Conservation (phyloP, 2,888 invertebrate genomes). For the Xanthostigma xanthostigma region DNA sequence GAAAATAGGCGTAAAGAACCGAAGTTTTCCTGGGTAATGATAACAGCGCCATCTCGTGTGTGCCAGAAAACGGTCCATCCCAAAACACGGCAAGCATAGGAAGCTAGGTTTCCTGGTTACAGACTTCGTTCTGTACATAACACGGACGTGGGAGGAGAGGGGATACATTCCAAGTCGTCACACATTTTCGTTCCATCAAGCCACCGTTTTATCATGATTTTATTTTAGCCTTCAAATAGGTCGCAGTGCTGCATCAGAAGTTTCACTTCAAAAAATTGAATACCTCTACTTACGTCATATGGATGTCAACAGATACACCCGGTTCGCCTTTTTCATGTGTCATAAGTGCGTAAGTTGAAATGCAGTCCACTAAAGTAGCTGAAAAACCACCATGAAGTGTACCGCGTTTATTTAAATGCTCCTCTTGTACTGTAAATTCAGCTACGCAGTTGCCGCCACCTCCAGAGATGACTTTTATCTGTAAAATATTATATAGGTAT, state of each 20-base stretch:
- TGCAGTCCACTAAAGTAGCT: conserved; percentile 58
- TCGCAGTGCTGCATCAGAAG: too few species aligned
- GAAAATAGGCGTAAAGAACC: too few species aligned
- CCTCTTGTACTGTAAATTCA: conserved; percentile 56
- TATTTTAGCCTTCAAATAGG: too few species aligned
- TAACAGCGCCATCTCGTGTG: too few species aligned
- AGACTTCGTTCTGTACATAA: too few species aligned
- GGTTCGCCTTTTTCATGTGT: conserved; percentile 44
- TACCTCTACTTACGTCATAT: conserved; percentile 50
- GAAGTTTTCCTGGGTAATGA: too few species aligned
- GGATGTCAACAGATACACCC: conserved; percentile 73
- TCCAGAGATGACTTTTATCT: conserved; percentile 29
- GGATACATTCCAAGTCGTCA: too few species aligned
- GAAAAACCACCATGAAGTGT: conserved; percentile 77
- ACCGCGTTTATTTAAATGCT: conserved; percentile 60
- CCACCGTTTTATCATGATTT: too few species aligned
- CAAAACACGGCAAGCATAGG: too few species aligned
- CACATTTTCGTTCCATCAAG: too few species aligned
- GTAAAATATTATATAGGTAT: conserved; percentile 5
- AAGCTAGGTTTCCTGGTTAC: too few species aligned
- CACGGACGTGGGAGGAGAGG: not conserved
- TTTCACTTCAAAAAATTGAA: not conserved
- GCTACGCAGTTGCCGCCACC: conserved; percentile 60
- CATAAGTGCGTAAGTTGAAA: conserved; percentile 68
- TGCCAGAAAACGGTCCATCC: too few species aligned